Conservation (phyloP, 2,797 vertebrate species). For the Sus cebifrons region DNA sequence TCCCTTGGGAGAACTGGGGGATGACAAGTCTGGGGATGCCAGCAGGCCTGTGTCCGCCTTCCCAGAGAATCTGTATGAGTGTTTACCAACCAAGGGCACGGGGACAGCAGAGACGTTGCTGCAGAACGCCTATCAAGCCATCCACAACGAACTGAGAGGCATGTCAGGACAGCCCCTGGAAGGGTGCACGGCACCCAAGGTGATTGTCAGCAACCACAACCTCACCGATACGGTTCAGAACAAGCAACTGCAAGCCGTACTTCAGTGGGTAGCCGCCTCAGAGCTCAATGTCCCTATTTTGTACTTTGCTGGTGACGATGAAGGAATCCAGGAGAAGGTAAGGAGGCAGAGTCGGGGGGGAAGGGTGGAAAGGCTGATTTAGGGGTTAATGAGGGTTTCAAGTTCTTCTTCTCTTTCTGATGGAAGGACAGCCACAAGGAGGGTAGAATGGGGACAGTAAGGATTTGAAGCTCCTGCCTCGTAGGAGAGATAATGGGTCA, state of each 20-base stretch:
- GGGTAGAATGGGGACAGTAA: not conserved
- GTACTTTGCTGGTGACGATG: slow-evolving; percentile 80
- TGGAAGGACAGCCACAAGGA: not conserved
- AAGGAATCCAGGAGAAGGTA: slow-evolving; percentile 88
- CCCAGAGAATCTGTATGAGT: slow-evolving; percentile 77
- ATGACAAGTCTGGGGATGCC: slow-evolving; percentile 76
- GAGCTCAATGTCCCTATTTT: slow-evolving; percentile 83
- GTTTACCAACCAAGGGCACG: slow-evolving; percentile 74
- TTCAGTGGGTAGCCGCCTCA: slow-evolving; percentile 86
- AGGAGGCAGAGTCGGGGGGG: not conserved
- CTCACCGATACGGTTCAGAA: slow-evolving; percentile 74
- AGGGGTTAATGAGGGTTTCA: not conserved
- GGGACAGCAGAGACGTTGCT: slow-evolving; percentile 76
- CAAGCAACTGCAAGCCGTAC: slow-evolving; percentile 86
- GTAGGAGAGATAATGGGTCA: not conserved
- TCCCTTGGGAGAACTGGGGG: slow-evolving; percentile 78
- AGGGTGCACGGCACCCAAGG: slow-evolving; percentile 69
- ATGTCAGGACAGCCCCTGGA: slow-evolving; percentile 51
- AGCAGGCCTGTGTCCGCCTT: slow-evolving; percentile 61
- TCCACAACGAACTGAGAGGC: slow-evolving; percentile 75
- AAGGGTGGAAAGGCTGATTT: not conserved
- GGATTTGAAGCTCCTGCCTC: slow-evolving; percentile 44
- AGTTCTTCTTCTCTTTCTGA: not conserved
- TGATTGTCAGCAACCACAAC: slow-evolving; percentile 84
- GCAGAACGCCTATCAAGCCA: slow-evolving; percentile 81